phyloP scores from a whole-genome alignment of 2,888 invertebrate genomes.

The Lasioglossum leucozonium region DNA sequence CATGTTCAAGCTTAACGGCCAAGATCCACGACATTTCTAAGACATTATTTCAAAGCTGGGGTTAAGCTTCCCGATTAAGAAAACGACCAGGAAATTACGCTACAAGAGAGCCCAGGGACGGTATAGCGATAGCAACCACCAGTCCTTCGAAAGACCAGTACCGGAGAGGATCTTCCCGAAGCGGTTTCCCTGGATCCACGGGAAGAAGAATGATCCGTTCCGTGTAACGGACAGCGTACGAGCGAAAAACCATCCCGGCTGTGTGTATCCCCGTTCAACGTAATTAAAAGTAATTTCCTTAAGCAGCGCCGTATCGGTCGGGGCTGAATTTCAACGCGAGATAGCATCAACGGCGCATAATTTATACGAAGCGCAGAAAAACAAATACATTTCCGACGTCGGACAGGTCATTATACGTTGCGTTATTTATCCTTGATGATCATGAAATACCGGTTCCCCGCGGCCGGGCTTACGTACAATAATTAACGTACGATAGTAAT shows the following conservation, averaged over 20 bases:
- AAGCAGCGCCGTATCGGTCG: slow-evolving; percentile 48
- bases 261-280: slow-evolving; percentile 45
- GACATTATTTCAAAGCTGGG: not conserved
- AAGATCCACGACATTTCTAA: too few species aligned
- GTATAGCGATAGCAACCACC: not conserved
- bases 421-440: slow-evolving; percentile 75
- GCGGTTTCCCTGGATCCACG: slow-evolving; percentile 18
- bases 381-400: slow-evolving; percentile 70
- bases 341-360: slow-evolving; percentile 67
- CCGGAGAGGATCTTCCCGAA: not conserved
- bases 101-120: not conserved
- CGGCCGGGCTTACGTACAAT: slow-evolving; percentile 67
- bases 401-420: slow-evolving; percentile 64
- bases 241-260: slow-evolving; percentile 17
- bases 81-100: not conserved
- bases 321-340: slow-evolving; percentile 67
- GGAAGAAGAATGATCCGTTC: slow-evolving; percentile 24
- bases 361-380: slow-evolving; percentile 69
- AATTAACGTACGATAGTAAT: slow-evolving; percentile 74
- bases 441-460: slow-evolving; percentile 72
- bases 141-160: not conserved
- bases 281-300: slow-evolving; percentile 68
- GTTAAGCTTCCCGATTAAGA: not conserved
- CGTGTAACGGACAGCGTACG: slow-evolving; percentile 32
- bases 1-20: too few species aligned